phyloP scores from a whole-genome alignment of 2,797 vertebrate genomes.

The Lophius americanus region DNA sequence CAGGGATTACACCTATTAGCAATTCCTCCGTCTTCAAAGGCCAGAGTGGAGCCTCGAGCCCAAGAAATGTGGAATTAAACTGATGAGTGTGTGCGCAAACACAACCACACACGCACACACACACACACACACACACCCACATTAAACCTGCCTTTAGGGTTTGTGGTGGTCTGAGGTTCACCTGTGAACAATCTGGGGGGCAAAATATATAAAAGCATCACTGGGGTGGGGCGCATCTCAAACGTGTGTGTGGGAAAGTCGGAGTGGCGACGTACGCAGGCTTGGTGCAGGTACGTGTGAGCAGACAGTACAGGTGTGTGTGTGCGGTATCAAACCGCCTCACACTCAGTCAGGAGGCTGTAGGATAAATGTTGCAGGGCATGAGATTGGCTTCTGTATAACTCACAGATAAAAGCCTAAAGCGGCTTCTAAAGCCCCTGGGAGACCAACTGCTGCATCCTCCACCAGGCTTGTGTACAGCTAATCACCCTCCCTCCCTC shows the following conservation, averaged over 20 bases:
- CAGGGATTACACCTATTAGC: slow-evolving; percentile 66
- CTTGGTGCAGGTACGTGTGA: background rate
- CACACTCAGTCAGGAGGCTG: slow-evolving; percentile 16
- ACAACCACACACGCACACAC: background rate
- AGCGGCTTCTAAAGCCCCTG: slow-evolving; percentile 65
- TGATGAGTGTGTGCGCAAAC: slow-evolving; percentile 7
- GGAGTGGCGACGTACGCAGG: slow-evolving; percentile 1
- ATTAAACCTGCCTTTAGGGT: slow-evolving; percentile 67
- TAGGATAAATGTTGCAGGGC: slow-evolving; percentile 36
- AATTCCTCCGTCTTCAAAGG: slow-evolving; percentile 76
- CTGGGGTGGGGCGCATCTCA: slow-evolving; percentile 3
- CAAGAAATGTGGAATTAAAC: slow-evolving; percentile 55
- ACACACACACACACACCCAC: slow-evolving; percentile 2
- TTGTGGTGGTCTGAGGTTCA: slow-evolving; percentile 25
- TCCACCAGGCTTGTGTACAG: slow-evolving; percentile 68
- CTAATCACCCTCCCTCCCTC: slow-evolving; percentile 34
- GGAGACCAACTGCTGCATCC: slow-evolving; percentile 71
- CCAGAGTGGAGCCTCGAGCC: slow-evolving; percentile 56
- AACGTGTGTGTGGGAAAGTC: background rate
- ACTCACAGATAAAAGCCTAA: slow-evolving; percentile 75
- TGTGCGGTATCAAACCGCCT: background rate
- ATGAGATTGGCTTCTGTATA: slow-evolving; percentile 63
- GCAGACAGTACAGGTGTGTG: no score
- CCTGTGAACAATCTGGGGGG: slow-evolving; percentile 35
- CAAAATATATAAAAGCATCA: slow-evolving; percentile 15